Evolutionary conservation across 37 sponge, comb jelly and placozoan genomes (phyloP), one percentile per base, ranked within the genome.

Genomic region (Sycon ciliatum): DNA sequence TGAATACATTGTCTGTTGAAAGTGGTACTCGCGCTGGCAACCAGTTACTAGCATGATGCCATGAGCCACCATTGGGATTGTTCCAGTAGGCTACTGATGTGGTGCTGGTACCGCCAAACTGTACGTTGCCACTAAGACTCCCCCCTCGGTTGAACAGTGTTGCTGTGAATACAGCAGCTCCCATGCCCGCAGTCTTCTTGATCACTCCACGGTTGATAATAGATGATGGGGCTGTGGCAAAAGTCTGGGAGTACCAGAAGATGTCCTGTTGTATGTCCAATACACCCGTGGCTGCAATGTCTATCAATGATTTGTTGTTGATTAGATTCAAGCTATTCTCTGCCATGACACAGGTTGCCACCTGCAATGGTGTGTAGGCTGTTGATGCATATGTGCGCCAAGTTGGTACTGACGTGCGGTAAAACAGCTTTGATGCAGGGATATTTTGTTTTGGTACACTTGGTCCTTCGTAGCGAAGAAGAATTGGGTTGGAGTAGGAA

Each of bases 31-130:
- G 11, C 9, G 63, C 22, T 28, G 63, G 63, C 11, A 28, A 7
- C 63, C 63, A 60, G 63, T 60, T 60, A 23, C 9, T 60, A 11
- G 63, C 31, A 60, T 60, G 22, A 23, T 22, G 63, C 24, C 11
- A 60, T 22, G 22, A 22, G 11, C 63, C 63, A 28, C 63, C 63
- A 28, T 60, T 60, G 9, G 63, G 27, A 60, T 60, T 60, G 63
- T 28, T 60, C 63, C 63, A 60, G 22, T 22, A 28, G 26, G 32
- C 63, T 22, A 60, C 32, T 22, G 22, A 7, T 11, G 22, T 7
- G 9, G 11, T 28, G 24, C 26, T 18, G 9, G 63, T 18, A 22
- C 16, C 32, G 7, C 11, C 7, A 18, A 60, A 60, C 16, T 60
- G 22, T 22, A 60, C 26, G 26, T 9, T 22, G 7, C 16, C 32